Percentiles rank a stretch among this genome's conserved stretches.
Conservation (phyloP, 2,888 invertebrate genomes). For the Amaurobius ferox region DNA sequence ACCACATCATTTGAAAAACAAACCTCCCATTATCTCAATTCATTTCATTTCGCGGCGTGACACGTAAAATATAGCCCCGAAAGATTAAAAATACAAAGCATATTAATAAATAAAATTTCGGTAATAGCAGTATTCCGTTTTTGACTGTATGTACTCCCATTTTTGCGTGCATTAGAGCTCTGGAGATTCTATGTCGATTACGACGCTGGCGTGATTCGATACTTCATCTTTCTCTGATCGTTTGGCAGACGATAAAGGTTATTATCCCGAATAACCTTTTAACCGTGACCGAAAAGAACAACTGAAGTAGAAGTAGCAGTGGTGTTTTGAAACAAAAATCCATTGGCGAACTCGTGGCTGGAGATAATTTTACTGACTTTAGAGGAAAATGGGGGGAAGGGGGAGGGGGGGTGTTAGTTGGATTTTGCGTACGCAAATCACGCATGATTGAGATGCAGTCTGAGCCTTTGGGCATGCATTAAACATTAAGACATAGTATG, state of each 20-base stretch:
- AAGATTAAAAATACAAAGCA: no score
- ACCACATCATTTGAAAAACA: no score
- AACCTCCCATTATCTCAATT: no score
- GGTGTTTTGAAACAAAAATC: neutral
- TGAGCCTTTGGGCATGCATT: neutral
- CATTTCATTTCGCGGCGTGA: no score
- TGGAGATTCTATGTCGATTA: neutral
- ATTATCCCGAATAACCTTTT: constrained; percentile 1
- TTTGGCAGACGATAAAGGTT: neutral
- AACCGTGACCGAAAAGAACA: constrained; percentile 5
- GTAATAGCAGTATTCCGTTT: neutral
- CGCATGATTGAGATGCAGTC: neutral
- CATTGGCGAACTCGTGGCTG: neutral
- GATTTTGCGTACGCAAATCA: neutral
- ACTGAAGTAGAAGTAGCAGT: neutral
- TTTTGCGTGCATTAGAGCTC: no score
- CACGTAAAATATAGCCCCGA: no score
- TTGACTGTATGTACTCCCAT: neutral
- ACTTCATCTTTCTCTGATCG: neutral
- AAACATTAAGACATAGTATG: neutral
- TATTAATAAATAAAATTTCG: no score
- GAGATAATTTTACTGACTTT: neutral
- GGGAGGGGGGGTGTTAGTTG: neutral
- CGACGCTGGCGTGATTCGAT: neutral
- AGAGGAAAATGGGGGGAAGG: neutral